Percentiles rank a stretch among this genome's conserved stretches.
Evolutionary conservation across 1,140 invertebrate species (phyloP).

Genomic region (Campoletis sonorensis): DNA sequence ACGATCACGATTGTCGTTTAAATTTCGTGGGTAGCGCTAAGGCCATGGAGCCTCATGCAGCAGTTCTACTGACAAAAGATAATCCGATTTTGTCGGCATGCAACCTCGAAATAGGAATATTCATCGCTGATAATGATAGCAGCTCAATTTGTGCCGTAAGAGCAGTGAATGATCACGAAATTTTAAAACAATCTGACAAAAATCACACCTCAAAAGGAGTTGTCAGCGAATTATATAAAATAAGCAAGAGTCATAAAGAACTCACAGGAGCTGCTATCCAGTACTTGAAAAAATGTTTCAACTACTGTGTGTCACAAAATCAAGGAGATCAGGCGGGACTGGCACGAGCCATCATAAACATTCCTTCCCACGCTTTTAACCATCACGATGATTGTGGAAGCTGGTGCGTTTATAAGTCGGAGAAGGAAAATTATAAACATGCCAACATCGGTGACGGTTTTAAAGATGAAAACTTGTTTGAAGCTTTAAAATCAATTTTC

Average conservation of each 20-base stretch:
- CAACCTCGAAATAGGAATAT: constrained; percentile 46
- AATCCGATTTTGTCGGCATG: constrained; percentile 43
- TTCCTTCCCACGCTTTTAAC: constrained; percentile 50
- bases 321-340: constrained; percentile 41
- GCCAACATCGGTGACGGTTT: constrained; percentile 47
- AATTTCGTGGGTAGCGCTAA: constrained; percentile 50
- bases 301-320: constrained; percentile 55
- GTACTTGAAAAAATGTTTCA: constrained; percentile 54
- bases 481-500: constrained; percentile 44
- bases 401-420: constrained; percentile 50
- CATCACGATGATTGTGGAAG: constrained; percentile 49
- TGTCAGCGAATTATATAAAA: constrained; percentile 47
- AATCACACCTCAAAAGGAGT: constrained; percentile 55
- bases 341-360: constrained; percentile 51
- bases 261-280: constrained; percentile 49
- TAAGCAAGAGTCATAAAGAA: constrained; percentile 45
- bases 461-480: constrained; percentile 37
- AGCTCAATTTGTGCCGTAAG: constrained; percentile 50
- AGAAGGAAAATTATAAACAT: constrained; percentile 47
- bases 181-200: constrained; percentile 55
- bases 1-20: constrained; percentile 51
- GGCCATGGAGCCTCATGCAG: constrained; percentile 42
- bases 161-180: constrained; percentile 34
- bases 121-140: constrained; percentile 54
- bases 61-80: constrained; percentile 37